Conservation (phyloP, 2,888 invertebrate species). For the Adelognathus sp. region DNA sequence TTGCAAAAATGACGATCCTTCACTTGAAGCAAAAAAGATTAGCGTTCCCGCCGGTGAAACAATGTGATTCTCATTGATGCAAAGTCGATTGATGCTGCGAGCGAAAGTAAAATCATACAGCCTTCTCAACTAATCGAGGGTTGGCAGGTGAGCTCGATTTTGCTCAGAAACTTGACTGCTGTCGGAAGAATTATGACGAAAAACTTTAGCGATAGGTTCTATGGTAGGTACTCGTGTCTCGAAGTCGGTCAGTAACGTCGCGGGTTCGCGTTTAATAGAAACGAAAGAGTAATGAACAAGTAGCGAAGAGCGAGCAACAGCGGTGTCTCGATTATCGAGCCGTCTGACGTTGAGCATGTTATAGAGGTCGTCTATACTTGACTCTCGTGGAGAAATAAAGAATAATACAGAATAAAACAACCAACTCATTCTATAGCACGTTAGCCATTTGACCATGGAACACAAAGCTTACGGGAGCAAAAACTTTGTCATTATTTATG, state of each 20-base stretch:
- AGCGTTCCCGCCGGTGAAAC: too few relatives aligned
- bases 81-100: neutral
- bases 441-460: conserved; percentile 31
- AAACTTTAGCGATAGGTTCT: too few relatives aligned
- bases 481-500: conserved; percentile 25
- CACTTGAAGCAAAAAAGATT: too few relatives aligned
- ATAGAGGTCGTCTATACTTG: conserved; percentile 25
- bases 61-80: too few relatives aligned
- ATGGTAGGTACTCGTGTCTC: too few relatives aligned
- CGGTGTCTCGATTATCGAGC: conserved; percentile 13
- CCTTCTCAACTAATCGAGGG: too few relatives aligned
- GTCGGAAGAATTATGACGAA: too few relatives aligned
- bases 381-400: neutral
- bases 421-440: neutral
- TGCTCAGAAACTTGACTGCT: too few relatives aligned
- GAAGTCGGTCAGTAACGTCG: too few relatives aligned
- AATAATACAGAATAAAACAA: neutral
- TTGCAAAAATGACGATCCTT: too few relatives aligned
- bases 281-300: neutral
- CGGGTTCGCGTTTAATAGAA: too few relatives aligned
- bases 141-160: too few relatives aligned
- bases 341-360: conserved; percentile 3
- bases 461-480: neutral
- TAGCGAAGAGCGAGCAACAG: neutral
- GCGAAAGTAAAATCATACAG: neutral